phyloP scores from a whole-genome alignment of 1,140 invertebrate genomes.

The Lucilia cuprina region DNA sequence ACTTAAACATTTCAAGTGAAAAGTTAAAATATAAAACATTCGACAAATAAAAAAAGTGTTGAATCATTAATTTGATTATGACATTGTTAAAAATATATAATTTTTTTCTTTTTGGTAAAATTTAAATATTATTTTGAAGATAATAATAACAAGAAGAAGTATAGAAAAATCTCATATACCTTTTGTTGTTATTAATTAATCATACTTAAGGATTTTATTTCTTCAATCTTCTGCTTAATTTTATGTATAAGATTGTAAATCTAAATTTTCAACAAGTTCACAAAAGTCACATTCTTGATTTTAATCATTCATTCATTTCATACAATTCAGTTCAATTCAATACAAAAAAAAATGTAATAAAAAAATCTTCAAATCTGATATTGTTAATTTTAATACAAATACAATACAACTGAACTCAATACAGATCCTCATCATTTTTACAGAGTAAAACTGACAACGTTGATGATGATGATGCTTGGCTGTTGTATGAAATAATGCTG shows the following conservation, averaged over 20 bases:
- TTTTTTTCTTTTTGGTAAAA: neutral
- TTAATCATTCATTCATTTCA: neutral
- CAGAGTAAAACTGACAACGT: neutral
- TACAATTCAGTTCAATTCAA: constrained; percentile 2
- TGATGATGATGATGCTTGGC: neutral
- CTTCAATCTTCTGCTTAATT: neutral
- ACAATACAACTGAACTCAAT: neutral
- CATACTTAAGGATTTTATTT: neutral
- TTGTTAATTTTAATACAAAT: neutral
- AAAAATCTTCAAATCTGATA: neutral
- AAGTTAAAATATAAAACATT: neutral
- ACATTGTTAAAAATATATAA: neutral
- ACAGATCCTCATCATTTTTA: neutral
- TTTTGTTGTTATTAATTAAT: constrained; percentile 15
- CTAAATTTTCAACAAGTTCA: neutral
- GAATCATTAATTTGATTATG: constrained; percentile 18
- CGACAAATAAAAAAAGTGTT: neutral
- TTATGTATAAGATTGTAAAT: neutral
- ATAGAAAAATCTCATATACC: neutral
- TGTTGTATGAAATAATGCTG: neutral
- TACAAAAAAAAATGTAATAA: neutral
- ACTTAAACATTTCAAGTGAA: neutral
- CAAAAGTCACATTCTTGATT: constrained; percentile 7
- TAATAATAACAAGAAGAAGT: neutral
- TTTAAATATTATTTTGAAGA: neutral